Percentiles rank a stretch among this genome's conserved stretches.
phyloP scores from a whole-genome alignment of 2,797 vertebrate species.

The Macrochelys suwanniensis region DNA sequence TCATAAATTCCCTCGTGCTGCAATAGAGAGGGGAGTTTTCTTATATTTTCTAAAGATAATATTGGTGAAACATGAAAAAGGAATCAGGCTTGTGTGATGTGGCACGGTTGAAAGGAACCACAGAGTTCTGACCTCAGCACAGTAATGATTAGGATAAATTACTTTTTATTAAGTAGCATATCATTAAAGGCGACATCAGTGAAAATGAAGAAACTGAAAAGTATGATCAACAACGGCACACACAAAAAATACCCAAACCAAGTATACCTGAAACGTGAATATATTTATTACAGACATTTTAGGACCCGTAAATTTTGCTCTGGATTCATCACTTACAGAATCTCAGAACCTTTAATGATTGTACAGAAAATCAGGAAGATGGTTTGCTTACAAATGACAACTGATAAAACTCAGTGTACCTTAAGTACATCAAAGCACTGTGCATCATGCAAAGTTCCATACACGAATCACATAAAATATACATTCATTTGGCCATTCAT shows the following conservation, averaged over 20 bases:
- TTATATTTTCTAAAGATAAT: constrained; percentile 58
- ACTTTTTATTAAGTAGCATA: not conserved
- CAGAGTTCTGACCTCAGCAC: not conserved
- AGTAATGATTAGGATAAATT: not conserved
- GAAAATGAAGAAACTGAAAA: constrained; percentile 48
- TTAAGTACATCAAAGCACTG: constrained; percentile 84
- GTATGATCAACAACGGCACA: constrained; percentile 37
- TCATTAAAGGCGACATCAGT: constrained; percentile 21
- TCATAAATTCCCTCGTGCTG: constrained; percentile 68
- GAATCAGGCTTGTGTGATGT: constrained; percentile 13
- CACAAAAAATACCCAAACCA: constrained; percentile 46
- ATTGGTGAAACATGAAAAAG: constrained; percentile 23
- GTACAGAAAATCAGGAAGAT: constrained; percentile 85
- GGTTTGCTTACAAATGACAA: constrained; percentile 83
- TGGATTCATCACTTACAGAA: constrained; percentile 80
- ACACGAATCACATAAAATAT: constrained; percentile 86
- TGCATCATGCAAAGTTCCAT: constrained; percentile 88
- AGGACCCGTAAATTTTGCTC: constrained; percentile 92
- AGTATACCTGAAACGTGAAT: constrained; percentile 80
- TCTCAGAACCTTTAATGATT: constrained; percentile 84
- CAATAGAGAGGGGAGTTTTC: not conserved
- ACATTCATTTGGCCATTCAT: constrained; percentile 86
- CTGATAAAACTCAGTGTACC: constrained; percentile 97
- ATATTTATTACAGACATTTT: constrained; percentile 92
- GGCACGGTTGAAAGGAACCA: not conserved